Evolutionary conservation across 2,888 invertebrate genomes (phyloP).

Genomic region (Ormyrus nitidulus): DNA sequence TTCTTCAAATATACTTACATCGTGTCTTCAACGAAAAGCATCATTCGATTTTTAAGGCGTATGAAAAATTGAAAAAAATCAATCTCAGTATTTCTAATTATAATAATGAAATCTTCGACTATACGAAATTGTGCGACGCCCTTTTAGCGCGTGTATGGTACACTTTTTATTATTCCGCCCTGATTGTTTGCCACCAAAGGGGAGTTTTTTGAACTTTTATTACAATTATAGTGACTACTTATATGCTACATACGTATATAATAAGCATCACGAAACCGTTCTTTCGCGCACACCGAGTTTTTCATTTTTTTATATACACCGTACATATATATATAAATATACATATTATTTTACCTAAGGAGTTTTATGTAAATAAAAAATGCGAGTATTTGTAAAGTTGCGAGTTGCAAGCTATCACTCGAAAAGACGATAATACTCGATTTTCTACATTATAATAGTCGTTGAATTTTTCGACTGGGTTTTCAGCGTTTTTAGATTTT

Average conservation of each 20-base stretch:
- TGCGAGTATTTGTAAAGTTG: slow-evolving; percentile 12
- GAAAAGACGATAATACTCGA: slow-evolving; percentile 14
- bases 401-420: neutral
- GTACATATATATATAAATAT: neutral
- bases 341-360: slow-evolving; percentile 30
- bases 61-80: neutral
- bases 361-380: slow-evolving; percentile 34
- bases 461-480: slow-evolving; percentile 33
- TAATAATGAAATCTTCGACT: slow-evolving; percentile 10
- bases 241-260: slow-evolving; percentile 5
- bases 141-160: slow-evolving; percentile 8
- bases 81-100: slow-evolving; percentile 8
- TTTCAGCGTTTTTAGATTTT: slow-evolving; percentile 36
- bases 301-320: slow-evolving; percentile 24
- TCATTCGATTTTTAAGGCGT: neutral
- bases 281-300: slow-evolving; percentile 30
- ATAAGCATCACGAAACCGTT: neutral
- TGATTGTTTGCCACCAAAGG: slow-evolving; percentile 16
- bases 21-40: slow-evolving; percentile 17
- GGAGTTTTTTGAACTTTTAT: slow-evolving; percentile 16
- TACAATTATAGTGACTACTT: neutral
- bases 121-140: slow-evolving; percentile 7
- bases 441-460: slow-evolving; percentile 39
- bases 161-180: slow-evolving; percentile 24
- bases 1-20: too few relatives aligned